Evolutionary conservation across 1,140 invertebrate genomes (phyloP).

Genomic region (Vollenhovia emeryi): DNA sequence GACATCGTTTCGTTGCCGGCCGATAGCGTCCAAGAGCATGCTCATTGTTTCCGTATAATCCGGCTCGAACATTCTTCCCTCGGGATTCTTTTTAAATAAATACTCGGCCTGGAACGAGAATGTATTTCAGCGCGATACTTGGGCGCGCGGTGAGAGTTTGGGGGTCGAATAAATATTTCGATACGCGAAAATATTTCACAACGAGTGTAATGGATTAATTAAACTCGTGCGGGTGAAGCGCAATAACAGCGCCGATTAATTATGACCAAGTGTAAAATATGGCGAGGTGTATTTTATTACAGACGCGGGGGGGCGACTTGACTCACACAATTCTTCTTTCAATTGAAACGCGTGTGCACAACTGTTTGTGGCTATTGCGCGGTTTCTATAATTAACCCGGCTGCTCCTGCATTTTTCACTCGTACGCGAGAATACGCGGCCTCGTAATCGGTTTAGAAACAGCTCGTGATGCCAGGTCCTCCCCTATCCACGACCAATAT

Average conservation of each 20-base stretch:
- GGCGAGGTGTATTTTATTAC: background rate
- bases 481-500: background rate
- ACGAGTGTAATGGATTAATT: background rate
- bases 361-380: background rate
- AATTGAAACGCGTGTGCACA: background rate
- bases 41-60: slow-evolving; percentile 80
- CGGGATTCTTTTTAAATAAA: slow-evolving; percentile 86
- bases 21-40: slow-evolving; percentile 65
- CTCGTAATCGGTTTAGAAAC: slow-evolving; percentile 61
- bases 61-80: slow-evolving; percentile 86
- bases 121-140: background rate
- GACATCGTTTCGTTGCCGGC: slow-evolving; percentile 53
- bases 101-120: slow-evolving; percentile 82
- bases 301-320: background rate
- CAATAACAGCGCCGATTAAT: background rate
- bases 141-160: background rate
- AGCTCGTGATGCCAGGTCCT: slow-evolving; percentile 21
- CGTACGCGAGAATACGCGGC: background rate
- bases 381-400: background rate
- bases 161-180: background rate
- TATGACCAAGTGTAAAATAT: background rate
- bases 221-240: background rate
- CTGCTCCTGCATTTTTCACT: background rate
- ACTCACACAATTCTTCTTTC: background rate
- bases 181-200: background rate